Conservation (phyloP, 1,140 invertebrate genomes). For the Eumeta japonica region DNA sequence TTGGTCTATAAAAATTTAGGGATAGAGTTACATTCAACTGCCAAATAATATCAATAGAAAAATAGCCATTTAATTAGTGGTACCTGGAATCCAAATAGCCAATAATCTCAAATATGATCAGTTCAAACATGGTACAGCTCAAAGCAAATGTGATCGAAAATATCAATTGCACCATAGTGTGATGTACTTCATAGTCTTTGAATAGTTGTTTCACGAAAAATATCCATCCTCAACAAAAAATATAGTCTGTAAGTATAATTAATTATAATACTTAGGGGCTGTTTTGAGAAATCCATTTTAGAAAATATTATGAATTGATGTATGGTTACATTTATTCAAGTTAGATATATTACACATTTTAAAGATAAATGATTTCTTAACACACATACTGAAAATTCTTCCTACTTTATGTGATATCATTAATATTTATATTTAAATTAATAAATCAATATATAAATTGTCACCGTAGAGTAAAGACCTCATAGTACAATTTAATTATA, state of each 20-base stretch:
- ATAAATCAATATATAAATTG: no score
- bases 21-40: no score
- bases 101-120: conserved; percentile 99
- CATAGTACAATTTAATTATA: no score
- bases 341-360: no score
- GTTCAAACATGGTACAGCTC: conserved; percentile 98
- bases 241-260: conserved; percentile 81
- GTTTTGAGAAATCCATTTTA: not conserved
- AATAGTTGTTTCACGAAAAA: conserved; percentile 99
- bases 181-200: conserved; percentile 96
- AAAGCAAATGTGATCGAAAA: conserved; percentile 96
- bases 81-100: conserved; percentile 77
- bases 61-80: not conserved
- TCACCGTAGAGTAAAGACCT: no score
- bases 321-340: no score
- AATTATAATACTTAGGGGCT: not conserved
- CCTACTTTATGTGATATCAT: no score
- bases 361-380: no score
- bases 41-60: not conserved
- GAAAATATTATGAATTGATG: conserved; percentile 1
- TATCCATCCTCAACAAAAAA: conserved; percentile 97
- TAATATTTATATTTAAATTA: no score
- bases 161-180: conserved; percentile 90
- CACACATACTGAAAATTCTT: no score
- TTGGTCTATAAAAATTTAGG: no score